A percentile compares a stretch with the other conserved stretches of the same genome.
These are phyloP conservation scores for Zapornia atra DNA, from an alignment of 2,113 vertebrate species.

Conservation along the genomic window DNA sequence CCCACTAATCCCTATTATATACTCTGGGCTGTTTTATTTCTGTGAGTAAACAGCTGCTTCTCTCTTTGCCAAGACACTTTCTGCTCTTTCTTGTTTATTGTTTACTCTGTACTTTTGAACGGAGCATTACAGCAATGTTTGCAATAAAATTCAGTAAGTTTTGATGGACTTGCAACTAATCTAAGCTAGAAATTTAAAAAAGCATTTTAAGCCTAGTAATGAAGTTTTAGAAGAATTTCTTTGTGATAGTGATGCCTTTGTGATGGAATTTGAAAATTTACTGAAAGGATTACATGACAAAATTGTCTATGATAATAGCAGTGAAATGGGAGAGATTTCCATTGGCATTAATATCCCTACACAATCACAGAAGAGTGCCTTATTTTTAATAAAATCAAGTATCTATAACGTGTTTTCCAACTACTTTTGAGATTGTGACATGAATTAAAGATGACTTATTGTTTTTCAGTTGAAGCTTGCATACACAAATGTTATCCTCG, in stretches of 20 bases:
- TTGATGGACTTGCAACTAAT: neutral
- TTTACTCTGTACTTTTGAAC: neutral
- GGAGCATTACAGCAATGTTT: neutral
- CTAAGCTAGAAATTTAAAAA: neutral
- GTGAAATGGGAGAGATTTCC: neutral
- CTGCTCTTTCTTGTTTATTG: neutral
- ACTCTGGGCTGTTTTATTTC: neutral
- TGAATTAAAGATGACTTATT: neutral
- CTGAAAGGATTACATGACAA: neutral
- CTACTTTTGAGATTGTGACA: neutral
- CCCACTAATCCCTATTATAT: slow-evolving; percentile 13
- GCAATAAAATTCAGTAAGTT: neutral
- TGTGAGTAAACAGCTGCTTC: neutral
- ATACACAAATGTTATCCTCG: neutral
- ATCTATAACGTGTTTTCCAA: neutral
- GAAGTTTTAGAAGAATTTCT: neutral
- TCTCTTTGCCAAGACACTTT: neutral
- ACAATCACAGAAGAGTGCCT: neutral
- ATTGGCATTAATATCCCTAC: neutral
- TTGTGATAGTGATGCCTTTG: neutral
- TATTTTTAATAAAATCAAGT: neutral
- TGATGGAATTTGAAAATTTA: neutral
- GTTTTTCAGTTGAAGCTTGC: neutral
- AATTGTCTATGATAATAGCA: neutral
- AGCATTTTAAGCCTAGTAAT: neutral